These are phyloP conservation scores for Tricholauxania praeusta DNA, from an alignment of 2,888 invertebrate genomes.

Conservation along the genomic window DNA sequence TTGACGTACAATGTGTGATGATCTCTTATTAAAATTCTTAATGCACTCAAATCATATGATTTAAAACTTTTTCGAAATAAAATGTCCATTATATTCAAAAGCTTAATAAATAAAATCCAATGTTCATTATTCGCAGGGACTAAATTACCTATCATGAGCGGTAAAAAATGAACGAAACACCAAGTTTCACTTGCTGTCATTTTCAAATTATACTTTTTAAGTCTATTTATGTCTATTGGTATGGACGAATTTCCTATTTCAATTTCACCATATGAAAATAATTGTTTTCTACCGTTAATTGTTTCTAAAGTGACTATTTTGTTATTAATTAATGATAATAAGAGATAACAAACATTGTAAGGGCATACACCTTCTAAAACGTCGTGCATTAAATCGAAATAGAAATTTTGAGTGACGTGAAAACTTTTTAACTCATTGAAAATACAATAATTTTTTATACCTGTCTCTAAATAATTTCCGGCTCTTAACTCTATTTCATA, in stretches of 20 bases:
- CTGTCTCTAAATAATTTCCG: no score
- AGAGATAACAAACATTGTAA: slow-evolving; percentile 23
- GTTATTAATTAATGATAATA: slow-evolving; percentile 39
- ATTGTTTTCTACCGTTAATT: slow-evolving; percentile 30
- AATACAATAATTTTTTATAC: slow-evolving; percentile 21
- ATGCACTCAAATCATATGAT: slow-evolving; percentile 30
- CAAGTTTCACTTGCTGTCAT: slow-evolving; percentile 43
- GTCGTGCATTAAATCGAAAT: slow-evolving; percentile 34
- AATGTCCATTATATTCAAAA: slow-evolving; percentile 40
- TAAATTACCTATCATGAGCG: slow-evolving; percentile 42
- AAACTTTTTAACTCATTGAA: slow-evolving; percentile 14
- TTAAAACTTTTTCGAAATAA: slow-evolving; percentile 33
- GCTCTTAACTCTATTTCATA: no score
- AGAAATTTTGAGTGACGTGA: slow-evolving; percentile 25
- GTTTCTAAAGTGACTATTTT: slow-evolving; percentile 32
- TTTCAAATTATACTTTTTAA: slow-evolving; percentile 40
- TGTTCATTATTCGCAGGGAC: slow-evolving; percentile 31
- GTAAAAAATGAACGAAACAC: slow-evolving; percentile 40
- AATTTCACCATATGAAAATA: slow-evolving; percentile 35
- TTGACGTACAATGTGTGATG: slow-evolving; percentile 39
- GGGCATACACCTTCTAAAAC: slow-evolving; percentile 28
- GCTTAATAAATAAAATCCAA: slow-evolving; percentile 37
- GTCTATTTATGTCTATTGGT: slow-evolving; percentile 23
- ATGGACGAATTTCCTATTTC: slow-evolving; percentile 39
- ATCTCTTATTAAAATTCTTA: slow-evolving; percentile 34